Base-by-base conservation (phyloP, 2,888 invertebrate species). In the Epistrophe grossulariae region DNA sequence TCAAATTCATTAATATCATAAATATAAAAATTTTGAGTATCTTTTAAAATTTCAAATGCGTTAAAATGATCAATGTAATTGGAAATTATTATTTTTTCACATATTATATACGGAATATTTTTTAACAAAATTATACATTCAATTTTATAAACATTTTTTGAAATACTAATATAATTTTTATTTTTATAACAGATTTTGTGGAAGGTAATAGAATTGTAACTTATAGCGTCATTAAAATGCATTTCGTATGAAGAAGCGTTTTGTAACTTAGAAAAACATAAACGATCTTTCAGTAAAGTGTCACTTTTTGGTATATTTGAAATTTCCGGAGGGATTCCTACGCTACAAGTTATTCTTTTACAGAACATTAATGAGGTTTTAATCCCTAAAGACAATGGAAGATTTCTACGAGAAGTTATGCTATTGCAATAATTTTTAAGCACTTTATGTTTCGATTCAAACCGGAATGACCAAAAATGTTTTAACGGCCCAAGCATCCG, bases 231-330 rank as follows among this genome's bases (percentile, higher is more conserved):
- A 52, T 28, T 52, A 5, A 11, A 52, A 52, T 7, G 15, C 2
- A 43, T 43, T 43, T 35, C 3, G 11, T 59, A 17, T 11, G 11
- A 59, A 59, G 59, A 59, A 5, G 35, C 1, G 11, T 38, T 40
- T 62, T 13, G 60, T 40, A 74, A 43, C 19, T 74, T 45, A 28
- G 52, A 17, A 50, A 50, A 74, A 40, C 19, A 73, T 13, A 8
- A 19, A 13, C 40, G 38, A 19, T 74, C 52, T 62, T 52, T 74
- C 15, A 74, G 38, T n/a, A 50, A 62, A 52, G 5, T 60, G 24
- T 5, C 24, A 60, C 11, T 59, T 38, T 35, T 59, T 17, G 50
- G 19, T 17, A 59, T 38, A 59, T 59, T 35, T 59, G 59, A 59
- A 24, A 59, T 17, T 35, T 59, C 35, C 1, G 17, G 17, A 10